Conservation (phyloP, 2,888 invertebrate genomes). For the Augochlorella aurata region DNA sequence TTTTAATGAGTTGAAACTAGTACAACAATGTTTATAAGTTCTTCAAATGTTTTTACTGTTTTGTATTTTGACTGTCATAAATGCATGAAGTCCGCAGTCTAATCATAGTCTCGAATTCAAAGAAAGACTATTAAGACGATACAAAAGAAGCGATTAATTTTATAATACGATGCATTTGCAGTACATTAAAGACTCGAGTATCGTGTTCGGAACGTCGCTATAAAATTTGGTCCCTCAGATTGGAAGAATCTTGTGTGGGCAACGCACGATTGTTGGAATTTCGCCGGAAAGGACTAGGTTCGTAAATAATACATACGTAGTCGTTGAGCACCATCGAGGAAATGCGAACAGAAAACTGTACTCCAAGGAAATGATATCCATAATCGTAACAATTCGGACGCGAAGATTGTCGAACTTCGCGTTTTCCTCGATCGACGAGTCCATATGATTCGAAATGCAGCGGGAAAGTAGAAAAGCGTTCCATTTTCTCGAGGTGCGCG, state of each 20-base stretch:
- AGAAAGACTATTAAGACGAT: no score
- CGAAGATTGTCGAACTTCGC: not conserved
- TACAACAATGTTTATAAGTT: no score
- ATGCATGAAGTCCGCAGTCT: no score
- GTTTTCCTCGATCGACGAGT: not conserved
- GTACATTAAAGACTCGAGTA: no score
- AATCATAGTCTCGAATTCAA: no score
- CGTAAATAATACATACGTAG: conserved; percentile 39
- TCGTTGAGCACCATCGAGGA: conserved; percentile 29
- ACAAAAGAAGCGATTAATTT: no score
- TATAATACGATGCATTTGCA: no score
- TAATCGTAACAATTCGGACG: not conserved
- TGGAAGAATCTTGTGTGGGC: not conserved
- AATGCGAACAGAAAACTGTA: conserved; percentile 33
- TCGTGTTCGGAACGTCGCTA: not conserved
- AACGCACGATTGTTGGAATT: conserved; percentile 20
- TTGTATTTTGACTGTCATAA: no score
- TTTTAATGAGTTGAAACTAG: no score
- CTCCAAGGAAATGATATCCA: not conserved
- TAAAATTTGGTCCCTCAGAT: not conserved
- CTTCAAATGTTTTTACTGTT: no score
- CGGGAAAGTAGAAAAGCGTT: not conserved
- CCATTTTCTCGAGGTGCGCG: not conserved
- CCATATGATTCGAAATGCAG: not conserved
- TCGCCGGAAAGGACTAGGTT: conserved; percentile 47